A percentile compares a stretch with the other conserved stretches of the same genome.
Evolutionary conservation across 1,140 invertebrate species (phyloP).

Genomic region (Caenorhabditis inopinata): DNA sequence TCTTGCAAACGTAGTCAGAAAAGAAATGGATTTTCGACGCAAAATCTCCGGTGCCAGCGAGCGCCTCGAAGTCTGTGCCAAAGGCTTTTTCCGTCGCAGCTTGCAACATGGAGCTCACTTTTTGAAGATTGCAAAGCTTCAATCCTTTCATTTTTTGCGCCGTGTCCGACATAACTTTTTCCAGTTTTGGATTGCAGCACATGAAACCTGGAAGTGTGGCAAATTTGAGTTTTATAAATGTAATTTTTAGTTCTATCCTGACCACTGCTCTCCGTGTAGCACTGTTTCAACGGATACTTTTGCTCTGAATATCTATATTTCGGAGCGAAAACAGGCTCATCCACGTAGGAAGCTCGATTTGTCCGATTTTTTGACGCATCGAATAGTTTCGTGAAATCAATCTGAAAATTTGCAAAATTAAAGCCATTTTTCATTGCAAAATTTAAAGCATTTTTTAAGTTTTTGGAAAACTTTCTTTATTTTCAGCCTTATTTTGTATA

Average conservation of each 20-base stretch:
- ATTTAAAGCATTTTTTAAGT: too few relatives aligned
- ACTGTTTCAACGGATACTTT: constrained; percentile 41
- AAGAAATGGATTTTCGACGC: constrained; percentile 50
- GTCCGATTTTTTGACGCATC: neutral
- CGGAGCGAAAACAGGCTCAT: neutral
- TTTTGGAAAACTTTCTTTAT: too few relatives aligned
- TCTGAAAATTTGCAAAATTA: too few relatives aligned
- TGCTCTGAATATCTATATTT: neutral
- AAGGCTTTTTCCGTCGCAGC: constrained; percentile 28
- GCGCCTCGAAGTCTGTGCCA: constrained; percentile 46
- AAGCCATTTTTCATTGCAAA: too few relatives aligned
- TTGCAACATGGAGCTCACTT: neutral
- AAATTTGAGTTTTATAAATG: neutral
- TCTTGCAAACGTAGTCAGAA: constrained; percentile 47
- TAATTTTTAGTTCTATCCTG: neutral
- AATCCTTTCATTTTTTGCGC: constrained; percentile 21
- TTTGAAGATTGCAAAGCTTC: constrained; percentile 21
- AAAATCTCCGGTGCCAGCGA: constrained; percentile 44
- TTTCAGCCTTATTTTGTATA: too few relatives aligned
- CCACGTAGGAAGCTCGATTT: neutral
- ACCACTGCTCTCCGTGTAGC: constrained; percentile 46
- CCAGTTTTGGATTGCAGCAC: constrained; percentile 48
- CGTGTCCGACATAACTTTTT: constrained; percentile 42
- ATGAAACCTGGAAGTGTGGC: constrained; percentile 44
- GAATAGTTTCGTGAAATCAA: neutral